Conservation (phyloP, 2,888 invertebrate species). For the Polietes domitor region DNA sequence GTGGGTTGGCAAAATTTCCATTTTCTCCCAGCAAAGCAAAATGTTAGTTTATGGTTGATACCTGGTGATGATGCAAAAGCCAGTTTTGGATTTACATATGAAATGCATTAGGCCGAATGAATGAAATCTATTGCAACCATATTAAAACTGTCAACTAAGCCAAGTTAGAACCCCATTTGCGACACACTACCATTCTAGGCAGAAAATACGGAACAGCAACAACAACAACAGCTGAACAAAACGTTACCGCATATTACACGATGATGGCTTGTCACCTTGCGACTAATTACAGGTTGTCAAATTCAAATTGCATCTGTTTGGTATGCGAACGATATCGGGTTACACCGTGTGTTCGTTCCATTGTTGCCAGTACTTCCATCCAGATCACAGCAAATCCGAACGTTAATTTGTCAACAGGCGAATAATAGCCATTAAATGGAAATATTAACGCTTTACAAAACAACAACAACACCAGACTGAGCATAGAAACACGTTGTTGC, state of each 20-base stretch:
- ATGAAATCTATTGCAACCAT: neutral
- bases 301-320: constrained; percentile 50
- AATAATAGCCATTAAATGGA: constrained; percentile 17
- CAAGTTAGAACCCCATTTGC: constrained; percentile 8
- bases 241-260: constrained; percentile 31
- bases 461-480: too few relatives aligned
- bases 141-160: constrained; percentile 8
- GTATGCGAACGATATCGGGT: constrained; percentile 13
- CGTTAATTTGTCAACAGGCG: constrained; percentile 47
- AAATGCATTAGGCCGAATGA: constrained; percentile 20
- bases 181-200: constrained; percentile 20
- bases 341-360: neutral
- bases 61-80: neutral
- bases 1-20: neutral
- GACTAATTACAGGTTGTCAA: constrained; percentile 63
- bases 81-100: neutral
- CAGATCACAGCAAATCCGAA: constrained; percentile 7
- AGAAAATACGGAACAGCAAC: neutral
- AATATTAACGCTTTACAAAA: neutral
- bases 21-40: neutral
- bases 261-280: constrained; percentile 60
- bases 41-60: neutral
- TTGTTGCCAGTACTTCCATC: constrained; percentile 19
- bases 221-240: neutral
- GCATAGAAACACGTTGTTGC: too few relatives aligned